These are phyloP conservation scores for Podarcis cretensis DNA, from an alignment of 2,113 vertebrate species.

Conservation along the genomic window DNA sequence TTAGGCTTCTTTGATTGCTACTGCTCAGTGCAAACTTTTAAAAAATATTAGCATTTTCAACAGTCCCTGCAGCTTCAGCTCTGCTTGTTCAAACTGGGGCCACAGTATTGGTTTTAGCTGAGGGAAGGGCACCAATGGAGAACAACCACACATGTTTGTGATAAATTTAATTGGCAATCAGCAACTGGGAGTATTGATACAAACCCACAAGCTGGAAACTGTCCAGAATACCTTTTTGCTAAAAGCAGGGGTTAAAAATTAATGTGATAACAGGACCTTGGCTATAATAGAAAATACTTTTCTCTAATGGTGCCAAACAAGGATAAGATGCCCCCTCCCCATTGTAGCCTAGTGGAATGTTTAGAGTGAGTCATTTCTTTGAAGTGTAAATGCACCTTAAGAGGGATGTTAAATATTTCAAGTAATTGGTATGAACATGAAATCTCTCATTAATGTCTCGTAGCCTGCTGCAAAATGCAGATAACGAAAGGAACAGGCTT, in stretches of 20 bases:
- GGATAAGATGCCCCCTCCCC: conserved; percentile 22
- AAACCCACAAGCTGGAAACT: conserved; percentile 9
- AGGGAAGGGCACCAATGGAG: background rate
- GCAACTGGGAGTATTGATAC: background rate
- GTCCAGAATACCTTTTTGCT: conserved; percentile 1
- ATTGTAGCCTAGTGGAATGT: conserved; percentile 43
- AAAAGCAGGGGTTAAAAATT: conserved; percentile 51
- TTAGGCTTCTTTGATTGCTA: background rate
- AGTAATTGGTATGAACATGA: conserved; percentile 79
- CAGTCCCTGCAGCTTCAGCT: background rate
- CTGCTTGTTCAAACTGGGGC: conserved; percentile 6
- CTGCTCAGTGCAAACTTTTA: background rate
- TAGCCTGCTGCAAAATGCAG: conserved; percentile 72
- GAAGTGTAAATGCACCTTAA: conserved; percentile 80
- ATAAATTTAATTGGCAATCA: background rate
- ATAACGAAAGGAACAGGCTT: conserved; percentile 63
- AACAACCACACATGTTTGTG: background rate
- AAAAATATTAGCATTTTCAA: conserved; percentile 7
- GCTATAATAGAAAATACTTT: conserved; percentile 50
- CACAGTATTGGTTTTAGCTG: background rate
- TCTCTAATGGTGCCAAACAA: conserved; percentile 48
- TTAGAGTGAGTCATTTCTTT: conserved; percentile 76
- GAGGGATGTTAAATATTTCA: conserved; percentile 78
- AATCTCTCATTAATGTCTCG: conserved; percentile 76
- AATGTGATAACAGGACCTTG: conserved; percentile 48